Conservation (phyloP, 1,140 invertebrate genomes). For the Eriocheir sinensis region DNA sequence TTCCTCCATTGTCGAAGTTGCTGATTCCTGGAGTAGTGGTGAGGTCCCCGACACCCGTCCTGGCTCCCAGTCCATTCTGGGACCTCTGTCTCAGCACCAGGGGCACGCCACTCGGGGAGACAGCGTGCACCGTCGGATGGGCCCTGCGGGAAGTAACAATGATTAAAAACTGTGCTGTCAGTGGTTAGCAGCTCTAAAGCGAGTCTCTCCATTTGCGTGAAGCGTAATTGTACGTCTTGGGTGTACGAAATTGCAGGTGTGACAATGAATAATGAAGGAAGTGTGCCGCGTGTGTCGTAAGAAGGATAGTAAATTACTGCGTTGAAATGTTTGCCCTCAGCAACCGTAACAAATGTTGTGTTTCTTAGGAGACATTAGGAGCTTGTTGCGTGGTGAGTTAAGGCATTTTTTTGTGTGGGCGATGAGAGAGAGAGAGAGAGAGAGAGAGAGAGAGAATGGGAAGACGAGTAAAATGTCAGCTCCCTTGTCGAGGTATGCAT, state of each 20-base stretch:
- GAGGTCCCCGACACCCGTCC: background rate
- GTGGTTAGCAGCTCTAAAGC: background rate
- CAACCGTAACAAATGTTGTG: background rate
- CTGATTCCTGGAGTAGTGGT: background rate
- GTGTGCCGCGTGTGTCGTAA: background rate
- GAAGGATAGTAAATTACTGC: background rate
- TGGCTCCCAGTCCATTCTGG: background rate
- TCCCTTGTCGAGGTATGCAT: background rate
- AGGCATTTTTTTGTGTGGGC: background rate
- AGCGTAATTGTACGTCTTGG: too few relatives aligned
- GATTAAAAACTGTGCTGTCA: background rate
- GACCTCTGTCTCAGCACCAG: slow-evolving; percentile 39
- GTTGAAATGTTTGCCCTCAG: background rate
- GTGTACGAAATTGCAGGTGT: background rate
- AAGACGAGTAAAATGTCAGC: background rate
- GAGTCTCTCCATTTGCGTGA: too few relatives aligned
- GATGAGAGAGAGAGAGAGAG: slow-evolving; percentile 35
- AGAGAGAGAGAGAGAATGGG: background rate
- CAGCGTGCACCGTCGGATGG: slow-evolving; percentile 65
- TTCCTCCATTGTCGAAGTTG: background rate
- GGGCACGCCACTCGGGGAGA: slow-evolving; percentile 59
- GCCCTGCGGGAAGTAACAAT: slow-evolving; percentile 17
- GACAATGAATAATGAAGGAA: background rate
- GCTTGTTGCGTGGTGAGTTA: too few relatives aligned
- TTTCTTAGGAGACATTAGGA: background rate